Evolutionary conservation across 2,113 vertebrate species (phyloP).

Genomic region (Perca schrenkii): DNA sequence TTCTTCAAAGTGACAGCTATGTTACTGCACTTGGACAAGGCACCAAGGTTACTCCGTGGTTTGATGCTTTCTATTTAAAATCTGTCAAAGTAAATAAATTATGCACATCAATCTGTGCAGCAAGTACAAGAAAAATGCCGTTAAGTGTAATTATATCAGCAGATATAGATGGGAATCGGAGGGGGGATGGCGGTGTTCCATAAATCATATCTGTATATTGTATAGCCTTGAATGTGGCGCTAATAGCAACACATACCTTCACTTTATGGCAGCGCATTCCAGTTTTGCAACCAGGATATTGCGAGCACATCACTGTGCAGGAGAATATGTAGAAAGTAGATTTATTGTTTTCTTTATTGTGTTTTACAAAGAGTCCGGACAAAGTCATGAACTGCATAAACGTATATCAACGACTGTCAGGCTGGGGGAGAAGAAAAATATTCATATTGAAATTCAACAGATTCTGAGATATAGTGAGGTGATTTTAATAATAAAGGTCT

Average conservation of each 20-base stretch:
- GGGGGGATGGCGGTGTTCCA: conserved; percentile 55
- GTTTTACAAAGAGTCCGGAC: conserved; percentile 41
- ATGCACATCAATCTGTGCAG: conserved; percentile 72
- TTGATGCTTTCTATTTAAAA: conserved; percentile 77
- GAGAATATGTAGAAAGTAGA: conserved; percentile 34
- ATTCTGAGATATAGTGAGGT: conserved; percentile 17
- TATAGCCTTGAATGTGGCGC: conserved; percentile 53
- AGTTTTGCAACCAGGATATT: conserved; percentile 34
- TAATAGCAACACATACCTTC: conserved; percentile 56
- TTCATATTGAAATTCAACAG: conserved; percentile 32
- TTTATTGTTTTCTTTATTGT: conserved; percentile 66
- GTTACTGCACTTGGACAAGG: conserved; percentile 44
- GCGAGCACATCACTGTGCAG: conserved; percentile 26
- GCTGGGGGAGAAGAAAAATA: conserved; percentile 7
- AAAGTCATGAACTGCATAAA: conserved; percentile 60
- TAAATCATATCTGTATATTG: conserved; percentile 76
- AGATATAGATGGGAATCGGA: conserved; percentile 60
- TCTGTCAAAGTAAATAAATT: conserved; percentile 79
- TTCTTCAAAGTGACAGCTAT: conserved; percentile 60
- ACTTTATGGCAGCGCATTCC: conserved; percentile 47
- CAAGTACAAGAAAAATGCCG: conserved; percentile 63
- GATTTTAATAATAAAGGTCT: conserved; percentile 45
- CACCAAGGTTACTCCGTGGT: conserved; percentile 71
- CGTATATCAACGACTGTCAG: conserved; percentile 45
- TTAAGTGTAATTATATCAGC: conserved; percentile 74